Evolutionary conservation across 2,888 invertebrate species (phyloP).

Genomic region (Onthophagus sagittarius): DNA sequence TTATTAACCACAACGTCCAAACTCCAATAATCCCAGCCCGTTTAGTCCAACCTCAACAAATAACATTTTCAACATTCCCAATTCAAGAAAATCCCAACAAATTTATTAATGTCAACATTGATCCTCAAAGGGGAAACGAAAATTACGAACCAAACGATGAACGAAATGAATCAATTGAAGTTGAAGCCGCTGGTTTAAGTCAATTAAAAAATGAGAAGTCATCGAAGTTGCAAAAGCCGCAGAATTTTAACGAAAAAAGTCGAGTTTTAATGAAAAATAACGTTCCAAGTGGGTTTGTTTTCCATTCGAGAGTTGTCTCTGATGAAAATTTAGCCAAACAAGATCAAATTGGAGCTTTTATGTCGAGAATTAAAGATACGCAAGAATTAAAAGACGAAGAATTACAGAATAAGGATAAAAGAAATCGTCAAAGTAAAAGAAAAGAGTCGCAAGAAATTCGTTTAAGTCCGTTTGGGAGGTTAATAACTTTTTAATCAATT

Average conservation of each 20-base stretch:
- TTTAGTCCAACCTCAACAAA: background rate
- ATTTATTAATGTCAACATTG: background rate
- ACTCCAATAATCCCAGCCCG: background rate
- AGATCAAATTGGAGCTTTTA: background rate
- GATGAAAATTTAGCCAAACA: background rate
- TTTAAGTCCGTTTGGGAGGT: no score
- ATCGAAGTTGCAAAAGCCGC: background rate
- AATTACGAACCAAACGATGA: background rate
- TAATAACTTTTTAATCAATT: no score
- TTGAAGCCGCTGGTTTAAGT: background rate
- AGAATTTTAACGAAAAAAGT: background rate
- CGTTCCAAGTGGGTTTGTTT: background rate
- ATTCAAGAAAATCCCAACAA: background rate
- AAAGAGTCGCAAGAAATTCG: no score
- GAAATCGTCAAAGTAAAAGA: no score
- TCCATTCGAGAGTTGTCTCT: background rate
- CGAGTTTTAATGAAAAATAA: background rate
- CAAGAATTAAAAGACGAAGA: no score
- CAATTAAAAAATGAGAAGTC: background rate
- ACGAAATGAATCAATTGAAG: background rate
- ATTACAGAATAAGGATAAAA: no score
- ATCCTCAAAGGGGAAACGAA: background rate
- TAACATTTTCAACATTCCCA: background rate
- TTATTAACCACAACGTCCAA: conserved; percentile 18
- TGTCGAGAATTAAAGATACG: no score